Conservation (phyloP, 2,113 vertebrate species). For the Neomonachus schauinslandi region DNA sequence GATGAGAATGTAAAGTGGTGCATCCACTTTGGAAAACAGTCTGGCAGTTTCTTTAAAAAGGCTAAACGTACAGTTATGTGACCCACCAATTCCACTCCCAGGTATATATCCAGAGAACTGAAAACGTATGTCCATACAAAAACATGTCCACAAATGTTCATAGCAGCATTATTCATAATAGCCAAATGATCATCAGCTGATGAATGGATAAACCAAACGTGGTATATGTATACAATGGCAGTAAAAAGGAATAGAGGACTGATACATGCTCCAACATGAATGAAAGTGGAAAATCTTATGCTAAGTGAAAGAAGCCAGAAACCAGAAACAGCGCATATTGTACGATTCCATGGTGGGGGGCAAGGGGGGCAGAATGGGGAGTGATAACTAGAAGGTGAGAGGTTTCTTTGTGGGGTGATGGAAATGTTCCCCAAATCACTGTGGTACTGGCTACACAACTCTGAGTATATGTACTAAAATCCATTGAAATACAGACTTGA, state of each 20-base stretch:
- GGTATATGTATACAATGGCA: background rate
- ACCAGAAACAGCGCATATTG: background rate
- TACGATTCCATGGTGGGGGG: background rate
- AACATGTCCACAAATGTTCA: background rate
- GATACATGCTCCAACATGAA: background rate
- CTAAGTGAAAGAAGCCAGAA: background rate
- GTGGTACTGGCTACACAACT: background rate
- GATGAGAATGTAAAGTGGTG: background rate
- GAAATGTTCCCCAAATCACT: background rate
- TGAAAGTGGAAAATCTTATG: background rate
- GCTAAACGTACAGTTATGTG: background rate
- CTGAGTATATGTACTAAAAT: background rate
- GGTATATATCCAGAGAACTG: background rate
- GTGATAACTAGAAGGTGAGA: background rate
- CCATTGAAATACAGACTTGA: background rate
- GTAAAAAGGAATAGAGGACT: background rate
- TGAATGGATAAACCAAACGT: background rate
- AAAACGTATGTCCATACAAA: background rate
- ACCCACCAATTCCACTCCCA: background rate
- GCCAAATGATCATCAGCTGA: background rate
- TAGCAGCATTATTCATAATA: constrained; percentile 17
- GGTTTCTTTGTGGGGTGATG: background rate
- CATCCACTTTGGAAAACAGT: background rate
- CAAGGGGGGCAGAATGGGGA: background rate
- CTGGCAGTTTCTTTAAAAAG: background rate